Base-by-base conservation (phyloP, 2,113 vertebrate species). In the Girardinichthys multiradiatus region DNA sequence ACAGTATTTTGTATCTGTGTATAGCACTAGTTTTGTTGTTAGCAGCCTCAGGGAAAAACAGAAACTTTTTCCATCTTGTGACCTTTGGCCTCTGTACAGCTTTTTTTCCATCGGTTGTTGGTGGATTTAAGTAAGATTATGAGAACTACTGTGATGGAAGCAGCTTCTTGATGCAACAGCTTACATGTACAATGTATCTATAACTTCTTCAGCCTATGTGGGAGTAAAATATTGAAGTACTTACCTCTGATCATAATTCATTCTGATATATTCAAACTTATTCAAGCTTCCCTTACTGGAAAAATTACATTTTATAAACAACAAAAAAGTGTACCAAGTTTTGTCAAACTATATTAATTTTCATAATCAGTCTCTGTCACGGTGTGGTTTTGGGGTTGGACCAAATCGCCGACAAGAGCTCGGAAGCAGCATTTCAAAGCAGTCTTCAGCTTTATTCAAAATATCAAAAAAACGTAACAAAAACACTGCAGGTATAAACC, bases 141-240 rank as follows among this genome's bases (percentile, higher is more conserved):
- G 57, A 68, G 33, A 26, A 70, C 69, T 35, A 64, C 72, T 87
- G 31, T 77, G 75, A 59, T 85, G 66, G 61, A 89, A 68, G 62
- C 73, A 62, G 73, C 67, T 70, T 39, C 72, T 71, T 82, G 54
- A 89, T 69, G 61, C 72, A 60, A 74, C 66, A 70, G 45, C 74
- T 72, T 81, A 48, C 51, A 75, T 74, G 61, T 72, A 29, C 15
- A 48, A 62, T 59, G n/a, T 81, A 81, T 69, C 70, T 78, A 60
- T 29, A 73, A 67, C 71, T 75, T 75, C 59, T 71, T 74, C 73
- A 78, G 21, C 67, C 66, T 70, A 70, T 68, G 86, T 91, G 87
- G 89, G 87, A 71, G 87, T 88, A 30, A 76, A 76, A 85, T 81
- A 70, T 60, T 39, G n/a, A 80, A 79, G 60, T 76, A 81, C 28